Evolutionary conservation across 2,113 vertebrate species (phyloP).

Genomic region (Parus major): DNA sequence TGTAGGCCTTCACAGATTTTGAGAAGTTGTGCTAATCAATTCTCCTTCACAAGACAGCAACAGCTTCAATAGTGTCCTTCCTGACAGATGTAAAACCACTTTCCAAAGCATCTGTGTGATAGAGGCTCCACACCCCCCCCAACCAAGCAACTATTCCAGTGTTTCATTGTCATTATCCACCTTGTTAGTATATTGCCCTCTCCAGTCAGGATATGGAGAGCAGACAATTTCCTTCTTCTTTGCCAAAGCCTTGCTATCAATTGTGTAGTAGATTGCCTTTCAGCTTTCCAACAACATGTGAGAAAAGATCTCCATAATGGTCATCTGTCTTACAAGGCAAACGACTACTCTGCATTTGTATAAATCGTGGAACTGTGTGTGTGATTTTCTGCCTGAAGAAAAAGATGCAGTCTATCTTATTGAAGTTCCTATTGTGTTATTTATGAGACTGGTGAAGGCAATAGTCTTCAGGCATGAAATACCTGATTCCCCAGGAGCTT

Average conservation of each 20-base stretch:
- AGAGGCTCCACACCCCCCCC: background rate
- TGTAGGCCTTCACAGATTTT: background rate
- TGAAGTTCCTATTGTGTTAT: background rate
- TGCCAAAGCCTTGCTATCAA: background rate
- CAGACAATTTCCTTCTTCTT: background rate
- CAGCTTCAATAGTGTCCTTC: background rate
- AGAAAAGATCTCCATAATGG: background rate
- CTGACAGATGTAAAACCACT: background rate
- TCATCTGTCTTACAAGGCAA: background rate
- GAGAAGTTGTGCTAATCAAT: background rate
- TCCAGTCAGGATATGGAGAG: background rate
- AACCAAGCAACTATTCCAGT: background rate
- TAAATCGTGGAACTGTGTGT: background rate
- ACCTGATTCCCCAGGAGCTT: background rate
- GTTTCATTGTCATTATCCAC: background rate
- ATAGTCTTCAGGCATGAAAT: background rate
- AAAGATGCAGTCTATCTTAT: background rate
- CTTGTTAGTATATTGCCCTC: background rate
- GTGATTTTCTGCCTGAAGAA: background rate
- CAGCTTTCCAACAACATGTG: background rate
- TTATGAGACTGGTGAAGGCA: background rate
- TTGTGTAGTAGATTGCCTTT: background rate
- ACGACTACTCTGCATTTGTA: background rate
- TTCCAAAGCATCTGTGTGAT: background rate
- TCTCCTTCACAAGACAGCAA: background rate